Conservation (phyloP, 2,797 vertebrate species). For the Amniataba percoides region DNA sequence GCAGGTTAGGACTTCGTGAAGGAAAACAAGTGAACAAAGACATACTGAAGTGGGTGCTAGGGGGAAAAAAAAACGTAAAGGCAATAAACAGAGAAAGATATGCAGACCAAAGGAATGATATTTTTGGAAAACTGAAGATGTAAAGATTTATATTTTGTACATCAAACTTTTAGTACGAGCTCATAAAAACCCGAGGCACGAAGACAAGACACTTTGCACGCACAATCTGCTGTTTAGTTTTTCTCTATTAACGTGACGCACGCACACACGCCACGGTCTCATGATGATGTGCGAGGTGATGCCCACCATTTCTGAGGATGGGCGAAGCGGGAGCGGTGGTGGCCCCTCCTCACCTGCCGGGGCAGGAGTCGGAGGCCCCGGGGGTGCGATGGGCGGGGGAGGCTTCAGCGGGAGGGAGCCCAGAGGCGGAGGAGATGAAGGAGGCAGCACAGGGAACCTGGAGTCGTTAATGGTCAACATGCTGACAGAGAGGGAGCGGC, state of each 20-base stretch:
- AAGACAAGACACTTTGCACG: conserved; percentile 56
- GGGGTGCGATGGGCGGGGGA: conserved; percentile 74
- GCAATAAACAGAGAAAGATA: conserved; percentile 66
- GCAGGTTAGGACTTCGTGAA: conserved; percentile 52
- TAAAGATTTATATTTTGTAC: conserved; percentile 78
- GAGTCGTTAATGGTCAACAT: conserved; percentile 96
- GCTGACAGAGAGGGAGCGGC: conserved; percentile 92
- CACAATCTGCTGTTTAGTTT: conserved; percentile 59
- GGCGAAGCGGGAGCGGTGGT: conserved; percentile 84
- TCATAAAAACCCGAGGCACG: conserved; percentile 52
- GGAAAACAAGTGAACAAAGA: conserved; percentile 41
- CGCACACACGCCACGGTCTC: conserved; percentile 68
- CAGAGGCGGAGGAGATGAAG: conserved; percentile 87
- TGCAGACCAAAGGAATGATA: conserved; percentile 71
- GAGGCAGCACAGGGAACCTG: conserved; percentile 91
- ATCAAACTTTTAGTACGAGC: conserved; percentile 62
- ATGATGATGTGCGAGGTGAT: conserved; percentile 97
- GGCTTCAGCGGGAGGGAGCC: conserved; percentile 72
- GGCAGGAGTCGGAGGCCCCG: conserved; percentile 67
- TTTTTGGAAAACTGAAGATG: conserved; percentile 73
- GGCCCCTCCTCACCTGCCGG: conserved; percentile 78
- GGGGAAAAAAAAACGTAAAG: conserved; percentile 23
- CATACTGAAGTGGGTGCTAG: conserved; percentile 5
- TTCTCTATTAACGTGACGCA: conserved; percentile 34
- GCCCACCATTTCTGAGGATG: conserved; percentile 96